phyloP scores from a whole-genome alignment of 2,797 vertebrate species.

The Pempheris klunzingeri region DNA sequence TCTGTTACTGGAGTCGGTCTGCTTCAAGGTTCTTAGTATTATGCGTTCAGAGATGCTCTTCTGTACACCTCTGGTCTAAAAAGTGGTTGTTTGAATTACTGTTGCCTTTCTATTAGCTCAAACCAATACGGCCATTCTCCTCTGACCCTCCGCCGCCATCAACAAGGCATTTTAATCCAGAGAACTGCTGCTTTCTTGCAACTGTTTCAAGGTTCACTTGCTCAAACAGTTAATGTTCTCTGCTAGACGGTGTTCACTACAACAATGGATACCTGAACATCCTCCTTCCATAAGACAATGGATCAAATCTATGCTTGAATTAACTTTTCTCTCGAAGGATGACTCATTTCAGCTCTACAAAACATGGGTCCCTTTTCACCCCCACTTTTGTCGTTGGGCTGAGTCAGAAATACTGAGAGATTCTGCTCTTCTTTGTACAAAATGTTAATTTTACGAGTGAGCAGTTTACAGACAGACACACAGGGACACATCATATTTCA shows the following conservation, averaged over 20 bases:
- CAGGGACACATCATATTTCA: slow-evolving; percentile 65
- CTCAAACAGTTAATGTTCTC: not conserved
- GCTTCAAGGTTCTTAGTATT: too few species aligned
- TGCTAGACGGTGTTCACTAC: not conserved
- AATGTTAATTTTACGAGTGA: slow-evolving; percentile 71
- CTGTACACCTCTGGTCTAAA: too few species aligned
- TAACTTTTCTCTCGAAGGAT: not conserved
- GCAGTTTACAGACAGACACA: slow-evolving; percentile 58
- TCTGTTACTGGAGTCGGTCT: too few species aligned
- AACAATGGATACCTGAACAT: not conserved
- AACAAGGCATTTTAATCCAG: too few species aligned
- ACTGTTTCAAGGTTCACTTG: too few species aligned
- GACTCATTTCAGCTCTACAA: not conserved
- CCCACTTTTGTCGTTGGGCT: too few species aligned
- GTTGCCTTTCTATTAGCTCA: too few species aligned
- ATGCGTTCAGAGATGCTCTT: too few species aligned
- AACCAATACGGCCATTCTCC: too few species aligned
- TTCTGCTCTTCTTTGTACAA: slow-evolving; percentile 34
- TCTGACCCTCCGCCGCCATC: too few species aligned
- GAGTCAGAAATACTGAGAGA: slow-evolving; percentile 19
- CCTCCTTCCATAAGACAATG: not conserved
- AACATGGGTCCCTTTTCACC: not conserved
- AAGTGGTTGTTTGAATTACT: too few species aligned
- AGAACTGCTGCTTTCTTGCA: too few species aligned
- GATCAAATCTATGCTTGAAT: not conserved